Conservation (phyloP, 2,113 vertebrate species). For the Dipodomys stephensi region DNA sequence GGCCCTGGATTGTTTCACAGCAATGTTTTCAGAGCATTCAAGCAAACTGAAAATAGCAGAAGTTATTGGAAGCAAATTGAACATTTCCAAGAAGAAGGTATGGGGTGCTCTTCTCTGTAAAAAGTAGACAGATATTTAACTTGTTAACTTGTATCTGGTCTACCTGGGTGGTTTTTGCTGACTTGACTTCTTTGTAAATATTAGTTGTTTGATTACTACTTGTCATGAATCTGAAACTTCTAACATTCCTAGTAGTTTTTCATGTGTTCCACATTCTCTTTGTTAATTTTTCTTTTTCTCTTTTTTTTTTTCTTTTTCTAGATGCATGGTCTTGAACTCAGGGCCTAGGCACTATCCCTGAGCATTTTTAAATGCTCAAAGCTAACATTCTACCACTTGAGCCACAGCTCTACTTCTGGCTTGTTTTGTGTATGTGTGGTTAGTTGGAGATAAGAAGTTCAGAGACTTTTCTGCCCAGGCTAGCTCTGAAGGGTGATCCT, state of each 20-base stretch:
- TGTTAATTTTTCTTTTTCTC: too few relatives aligned
- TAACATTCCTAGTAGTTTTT: not conserved
- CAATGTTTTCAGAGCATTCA: slow-evolving; percentile 92
- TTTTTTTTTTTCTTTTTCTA: too few relatives aligned
- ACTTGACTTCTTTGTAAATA: not conserved
- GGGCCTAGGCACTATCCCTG: too few relatives aligned
- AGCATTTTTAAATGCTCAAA: too few relatives aligned
- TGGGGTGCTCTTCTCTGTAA: not conserved
- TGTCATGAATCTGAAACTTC: not conserved
- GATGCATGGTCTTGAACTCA: too few relatives aligned
- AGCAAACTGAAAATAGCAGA: slow-evolving; percentile 93
- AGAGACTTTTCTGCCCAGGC: too few relatives aligned
- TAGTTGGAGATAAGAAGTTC: too few relatives aligned
- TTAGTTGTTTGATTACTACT: not conserved
- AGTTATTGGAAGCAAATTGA: slow-evolving; percentile 96
- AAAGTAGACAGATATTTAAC: slow-evolving; percentile 8
- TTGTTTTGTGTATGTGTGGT: too few relatives aligned
- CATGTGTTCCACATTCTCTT: not conserved
- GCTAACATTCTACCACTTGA: too few relatives aligned
- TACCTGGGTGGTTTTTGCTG: not conserved
- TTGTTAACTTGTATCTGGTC: not conserved
- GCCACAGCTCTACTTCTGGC: too few relatives aligned
- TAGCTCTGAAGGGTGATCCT: too few relatives aligned
- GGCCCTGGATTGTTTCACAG: slow-evolving; percentile 98
- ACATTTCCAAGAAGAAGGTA: slow-evolving; percentile 98